Evolutionary conservation across 2,797 vertebrate genomes (phyloP).

Genomic region (Rousettus madagascariensis): DNA sequence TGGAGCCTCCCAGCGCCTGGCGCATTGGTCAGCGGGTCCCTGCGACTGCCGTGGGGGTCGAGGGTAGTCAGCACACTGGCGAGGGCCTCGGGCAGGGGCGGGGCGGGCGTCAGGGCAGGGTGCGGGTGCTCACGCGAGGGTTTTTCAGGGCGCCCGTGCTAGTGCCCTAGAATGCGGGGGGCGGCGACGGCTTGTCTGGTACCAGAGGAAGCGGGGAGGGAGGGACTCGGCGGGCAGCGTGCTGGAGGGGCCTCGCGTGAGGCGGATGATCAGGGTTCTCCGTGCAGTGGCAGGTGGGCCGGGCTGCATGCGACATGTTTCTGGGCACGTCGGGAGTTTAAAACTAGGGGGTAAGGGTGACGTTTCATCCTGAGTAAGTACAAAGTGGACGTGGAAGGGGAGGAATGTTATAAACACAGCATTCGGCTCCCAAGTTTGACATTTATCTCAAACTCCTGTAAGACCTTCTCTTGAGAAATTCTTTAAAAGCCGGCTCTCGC

Average conservation of each 20-base stretch:
- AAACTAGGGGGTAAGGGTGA: background rate
- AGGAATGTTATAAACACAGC: background rate
- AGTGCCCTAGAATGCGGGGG: background rate
- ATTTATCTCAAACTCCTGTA: background rate
- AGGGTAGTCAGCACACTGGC: background rate
- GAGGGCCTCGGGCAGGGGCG: background rate
- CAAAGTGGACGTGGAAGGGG: background rate
- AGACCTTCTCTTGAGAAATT: background rate
- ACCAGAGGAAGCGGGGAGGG: background rate
- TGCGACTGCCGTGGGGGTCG: too few species aligned
- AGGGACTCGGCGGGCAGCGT: background rate
- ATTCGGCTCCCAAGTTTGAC: background rate
- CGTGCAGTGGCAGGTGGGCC: background rate
- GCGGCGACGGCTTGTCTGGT: background rate
- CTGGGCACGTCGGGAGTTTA: background rate
- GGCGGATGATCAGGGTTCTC: background rate
- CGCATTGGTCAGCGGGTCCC: background rate
- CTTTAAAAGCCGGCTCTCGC: background rate
- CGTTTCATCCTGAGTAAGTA: background rate
- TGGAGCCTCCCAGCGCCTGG: rapidly evolving
- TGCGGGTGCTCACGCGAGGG: background rate
- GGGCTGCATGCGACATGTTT: background rate
- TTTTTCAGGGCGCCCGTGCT: background rate
- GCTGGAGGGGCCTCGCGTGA: background rate
- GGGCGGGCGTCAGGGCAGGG: background rate